Base-by-base conservation (phyloP, 2,888 invertebrate genomes). In the Xestobium rufovillosum region DNA sequence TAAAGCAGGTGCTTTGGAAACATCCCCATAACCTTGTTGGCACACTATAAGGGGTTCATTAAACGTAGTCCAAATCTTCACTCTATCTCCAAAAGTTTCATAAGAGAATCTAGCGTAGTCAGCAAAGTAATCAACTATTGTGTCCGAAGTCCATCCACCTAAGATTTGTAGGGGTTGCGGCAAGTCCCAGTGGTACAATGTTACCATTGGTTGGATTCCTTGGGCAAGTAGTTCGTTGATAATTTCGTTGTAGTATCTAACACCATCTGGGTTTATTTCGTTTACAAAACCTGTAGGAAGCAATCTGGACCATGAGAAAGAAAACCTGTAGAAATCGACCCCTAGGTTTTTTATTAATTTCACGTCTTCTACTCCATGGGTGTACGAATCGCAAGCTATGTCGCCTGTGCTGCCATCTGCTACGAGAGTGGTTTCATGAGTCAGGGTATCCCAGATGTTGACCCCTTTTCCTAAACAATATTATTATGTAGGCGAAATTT, bases 151-250 rank as follows among this genome's bases (percentile, higher is more conserved):
- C 42, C 47, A 53, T 10, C 50, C 52, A 4, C 52, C 52, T 19
- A 19, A 19, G 6, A 8, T 19, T n/a, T 19, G 23, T 8, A 75
- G 55, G 2, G 48, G 34, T 50, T 75, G 72, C 0, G 78, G 78
- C 36, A 78, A 62, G 50, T 80, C 78, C 75, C 75, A 78, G 51
- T 81, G 80, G 63, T 76, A 78, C 57, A 80, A 66, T 0, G 78
- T 79, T 3, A 76, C 70, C 38, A 76, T 55, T 0, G 83, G 80
- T 36, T 63, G 52, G 30, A 85, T 78, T 60, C 2, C 48, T 34
- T 51, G 51, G 13, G 26, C 35, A 4, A 64, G 41, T 2, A 83
- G 61, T 47, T 71, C 73, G 28, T 73, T 61, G 6, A 81, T 66
- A 12, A 83, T 55, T 27, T 69, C 63, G 32, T 69, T 71, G 63